phyloP scores from a whole-genome alignment of 2,888 invertebrate genomes.

The Scaptomyza caliginosa region DNA sequence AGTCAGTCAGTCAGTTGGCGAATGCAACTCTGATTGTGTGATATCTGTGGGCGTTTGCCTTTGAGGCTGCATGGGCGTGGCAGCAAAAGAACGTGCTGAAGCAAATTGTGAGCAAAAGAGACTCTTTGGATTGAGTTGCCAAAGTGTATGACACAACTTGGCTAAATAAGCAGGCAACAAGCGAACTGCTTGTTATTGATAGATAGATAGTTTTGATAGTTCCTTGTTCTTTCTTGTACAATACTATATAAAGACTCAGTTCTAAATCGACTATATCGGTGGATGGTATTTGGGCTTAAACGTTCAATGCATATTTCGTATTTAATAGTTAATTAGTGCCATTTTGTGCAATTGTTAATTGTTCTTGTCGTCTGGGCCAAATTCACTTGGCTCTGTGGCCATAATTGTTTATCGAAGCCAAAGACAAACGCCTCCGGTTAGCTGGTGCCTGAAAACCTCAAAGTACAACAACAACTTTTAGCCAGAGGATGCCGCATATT shows the following conservation, averaged over 20 bases:
- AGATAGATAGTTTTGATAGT: too few species aligned
- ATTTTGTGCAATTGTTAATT: slow-evolving; percentile 67
- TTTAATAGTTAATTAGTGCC: slow-evolving; percentile 72
- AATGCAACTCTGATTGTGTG: slow-evolving; percentile 64
- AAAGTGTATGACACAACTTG: neutral
- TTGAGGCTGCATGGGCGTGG: slow-evolving; percentile 23
- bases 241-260: too few species aligned
- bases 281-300: neutral
- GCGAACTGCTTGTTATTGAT: too few species aligned
- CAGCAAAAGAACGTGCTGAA: slow-evolving; percentile 10
- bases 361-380: slow-evolving; percentile 61
- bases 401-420: slow-evolving; percentile 72
- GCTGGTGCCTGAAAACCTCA: too few species aligned
- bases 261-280: too few species aligned
- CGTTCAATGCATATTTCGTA: slow-evolving; percentile 41
- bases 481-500: neutral
- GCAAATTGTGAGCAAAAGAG: slow-evolving; percentile 3
- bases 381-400: slow-evolving; percentile 47
- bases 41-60: slow-evolving; percentile 32
- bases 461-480: too few species aligned
- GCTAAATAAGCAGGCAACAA: neutral
- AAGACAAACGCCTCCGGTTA: slow-evolving; percentile 46
- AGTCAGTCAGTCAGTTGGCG: slow-evolving; percentile 74
- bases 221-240: too few species aligned
- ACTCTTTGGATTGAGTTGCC: neutral